These are phyloP conservation scores for Papilio dardanus DNA, from an alignment of 1,140 invertebrate species.

Conservation along the genomic window DNA sequence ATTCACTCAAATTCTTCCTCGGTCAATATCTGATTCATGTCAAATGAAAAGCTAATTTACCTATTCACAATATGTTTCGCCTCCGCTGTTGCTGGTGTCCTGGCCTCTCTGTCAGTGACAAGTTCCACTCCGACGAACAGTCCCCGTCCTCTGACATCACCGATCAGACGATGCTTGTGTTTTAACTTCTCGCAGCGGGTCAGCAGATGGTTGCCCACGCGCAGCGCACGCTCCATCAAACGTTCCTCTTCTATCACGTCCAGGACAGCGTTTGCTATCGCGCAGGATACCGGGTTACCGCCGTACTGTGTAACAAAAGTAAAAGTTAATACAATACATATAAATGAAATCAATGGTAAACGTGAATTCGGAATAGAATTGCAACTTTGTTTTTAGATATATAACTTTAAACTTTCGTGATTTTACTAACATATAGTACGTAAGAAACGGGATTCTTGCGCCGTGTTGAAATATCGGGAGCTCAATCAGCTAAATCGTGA, in stretches of 20 bases:
- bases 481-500: no score
- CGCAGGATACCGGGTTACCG: slow-evolving; percentile 98
- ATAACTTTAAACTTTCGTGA: no score
- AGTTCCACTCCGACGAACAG: slow-evolving; percentile 97
- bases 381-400: no score
- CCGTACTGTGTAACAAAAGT: slow-evolving; percentile 91
- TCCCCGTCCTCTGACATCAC: slow-evolving; percentile 94
- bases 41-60: slow-evolving; percentile 59
- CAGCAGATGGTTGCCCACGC: slow-evolving; percentile 88
- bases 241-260: slow-evolving; percentile 96
- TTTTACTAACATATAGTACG: no score
- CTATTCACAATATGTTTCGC: slow-evolving; percentile 91
- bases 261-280: slow-evolving; percentile 97
- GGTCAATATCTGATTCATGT: no score
- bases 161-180: slow-evolving; percentile 90
- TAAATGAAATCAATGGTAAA: no score
- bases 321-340: background rate
- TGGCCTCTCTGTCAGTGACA: slow-evolving; percentile 89
- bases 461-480: no score
- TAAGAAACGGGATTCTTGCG: no score
- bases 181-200: slow-evolving; percentile 87
- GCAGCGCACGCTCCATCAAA: slow-evolving; percentile 90
- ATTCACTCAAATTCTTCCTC: no score
- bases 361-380: no score
- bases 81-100: slow-evolving; percentile 91